Base-by-base conservation (phyloP, 2,888 invertebrate genomes). In the Aelia acuminata region DNA sequence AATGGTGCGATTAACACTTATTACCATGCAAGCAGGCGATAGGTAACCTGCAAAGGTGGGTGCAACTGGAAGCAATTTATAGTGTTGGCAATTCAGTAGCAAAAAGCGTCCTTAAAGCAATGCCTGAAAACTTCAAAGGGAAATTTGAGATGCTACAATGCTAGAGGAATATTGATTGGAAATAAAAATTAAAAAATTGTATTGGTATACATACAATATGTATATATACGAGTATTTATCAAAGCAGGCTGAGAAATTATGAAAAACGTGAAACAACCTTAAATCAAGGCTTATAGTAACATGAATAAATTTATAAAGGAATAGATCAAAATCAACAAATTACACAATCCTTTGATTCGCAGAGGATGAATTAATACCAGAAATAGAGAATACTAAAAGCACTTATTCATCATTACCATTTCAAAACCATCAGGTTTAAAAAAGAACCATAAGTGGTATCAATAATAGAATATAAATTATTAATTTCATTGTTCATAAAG, bases 81-180 rank as follows among this genome's bases (percentile, higher is more conserved):
- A 87, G 49, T 49, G 87, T 35, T 84, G 80, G 80, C 80, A 80
- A 80, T 50, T 87, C 87, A 87, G 87, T 87, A 84, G 87, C 87
- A 87, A 87, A 84, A 87, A 87, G 87, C 87, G 75, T 80, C 87
- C 87, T 87, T 75, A 87, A 87, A 87, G 87, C 87, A 87, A 80
- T 80, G 31, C 87, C 87, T 87, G 87, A 84, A 87, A 87, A 87
- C 80, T 84, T 87, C 18, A 87, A 87, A 87, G 31, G 57, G 70
- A 26, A 47, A 47, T 70, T 87, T 87, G n/a, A 87, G 47, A 70
- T 39, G 87, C 35, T 26, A 63, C 53, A 20, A 86, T 18, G 22
- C 48, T n/a, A 48, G 26, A 48, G 31, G 49, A 84, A 31, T 15
- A 47, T 49, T 49, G n/a, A 3, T 31, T 84, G 31, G 4, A 48